Evolutionary conservation across 2,113 vertebrate genomes (phyloP).

Genomic region (Epinephelus cyanopodus): DNA sequence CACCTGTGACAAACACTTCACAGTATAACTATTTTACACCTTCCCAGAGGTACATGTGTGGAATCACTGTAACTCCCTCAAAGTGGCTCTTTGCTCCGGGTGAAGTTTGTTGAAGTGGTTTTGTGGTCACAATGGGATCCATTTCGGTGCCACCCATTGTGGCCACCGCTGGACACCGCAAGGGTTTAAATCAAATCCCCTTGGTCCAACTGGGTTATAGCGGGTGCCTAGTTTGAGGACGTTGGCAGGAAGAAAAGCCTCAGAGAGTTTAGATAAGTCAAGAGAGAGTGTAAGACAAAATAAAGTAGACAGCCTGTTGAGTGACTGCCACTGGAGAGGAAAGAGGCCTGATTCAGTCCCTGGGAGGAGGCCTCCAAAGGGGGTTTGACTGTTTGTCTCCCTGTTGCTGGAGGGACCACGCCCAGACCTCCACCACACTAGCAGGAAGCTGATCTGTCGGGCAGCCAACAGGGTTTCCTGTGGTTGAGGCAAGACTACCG

Average conservation of each 20-base stretch:
- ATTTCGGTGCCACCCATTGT: slow-evolving; percentile 27
- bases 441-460: slow-evolving; percentile 68
- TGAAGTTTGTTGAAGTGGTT: slow-evolving; percentile 33
- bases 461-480: slow-evolving; percentile 74
- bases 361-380: slow-evolving; percentile 55
- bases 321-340: slow-evolving; percentile 43
- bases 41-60: not conserved
- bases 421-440: slow-evolving; percentile 60
- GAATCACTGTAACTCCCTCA: not conserved
- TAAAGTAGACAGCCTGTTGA: slow-evolving; percentile 1
- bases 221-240: slow-evolving; percentile 8
- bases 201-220: slow-evolving; percentile 1
- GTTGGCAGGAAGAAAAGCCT: slow-evolving; percentile 28
- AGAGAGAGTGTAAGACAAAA: slow-evolving; percentile 11
- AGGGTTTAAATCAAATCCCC: slow-evolving; percentile 34
- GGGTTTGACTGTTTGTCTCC: slow-evolving; percentile 67
- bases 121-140: slow-evolving; percentile 28
- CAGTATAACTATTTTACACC: not conserved
- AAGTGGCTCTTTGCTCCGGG: not conserved
- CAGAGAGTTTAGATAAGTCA: slow-evolving; percentile 47
- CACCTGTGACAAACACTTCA: not conserved
- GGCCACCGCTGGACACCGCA: slow-evolving; percentile 19
- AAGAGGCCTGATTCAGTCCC: slow-evolving; percentile 42
- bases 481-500: slow-evolving; percentile 54
- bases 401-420: slow-evolving; percentile 69